Conservation (phyloP, 2,888 invertebrate species). For the Octonoba sinensis region DNA sequence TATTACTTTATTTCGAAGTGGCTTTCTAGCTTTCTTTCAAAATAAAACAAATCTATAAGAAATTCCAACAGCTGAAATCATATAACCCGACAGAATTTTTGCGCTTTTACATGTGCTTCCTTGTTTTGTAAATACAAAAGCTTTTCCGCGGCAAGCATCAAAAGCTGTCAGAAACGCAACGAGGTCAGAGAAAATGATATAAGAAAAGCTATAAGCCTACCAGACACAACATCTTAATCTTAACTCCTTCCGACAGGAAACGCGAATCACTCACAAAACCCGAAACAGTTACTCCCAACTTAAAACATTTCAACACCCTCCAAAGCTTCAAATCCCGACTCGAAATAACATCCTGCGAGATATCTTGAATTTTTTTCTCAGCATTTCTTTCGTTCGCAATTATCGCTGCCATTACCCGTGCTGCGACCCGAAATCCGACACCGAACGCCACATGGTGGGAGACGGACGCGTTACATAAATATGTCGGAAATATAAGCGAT, state of each 20-base stretch:
- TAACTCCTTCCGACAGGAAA: constrained; percentile 41
- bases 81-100: no score
- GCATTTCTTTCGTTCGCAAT: constrained; percentile 29
- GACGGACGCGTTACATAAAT: constrained; percentile 48
- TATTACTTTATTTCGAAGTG: no score
- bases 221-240: constrained; percentile 43
- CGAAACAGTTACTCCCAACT: constrained; percentile 28
- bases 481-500: constrained; percentile 53
- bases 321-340: constrained; percentile 18
- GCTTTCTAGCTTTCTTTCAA: no score
- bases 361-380: neutral
- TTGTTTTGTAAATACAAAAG: no score
- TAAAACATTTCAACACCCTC: constrained; percentile 43
- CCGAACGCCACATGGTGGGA: constrained; percentile 54
- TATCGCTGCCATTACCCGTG: constrained; percentile 45
- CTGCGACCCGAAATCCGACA: constrained; percentile 29
- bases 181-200: constrained; percentile 9
- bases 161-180: neutral
- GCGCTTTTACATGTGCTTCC: no score
- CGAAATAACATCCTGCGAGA: constrained; percentile 27
- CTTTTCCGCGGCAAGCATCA: no score
- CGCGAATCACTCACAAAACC: constrained; percentile 27
- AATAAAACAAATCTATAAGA: no score
- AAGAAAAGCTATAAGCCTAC: constrained; percentile 21
- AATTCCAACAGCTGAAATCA: no score